Evolutionary conservation across 2,888 invertebrate species (phyloP), one percentile per base, ranked within the genome.

Genomic region (Notodonta ziczac): DNA sequence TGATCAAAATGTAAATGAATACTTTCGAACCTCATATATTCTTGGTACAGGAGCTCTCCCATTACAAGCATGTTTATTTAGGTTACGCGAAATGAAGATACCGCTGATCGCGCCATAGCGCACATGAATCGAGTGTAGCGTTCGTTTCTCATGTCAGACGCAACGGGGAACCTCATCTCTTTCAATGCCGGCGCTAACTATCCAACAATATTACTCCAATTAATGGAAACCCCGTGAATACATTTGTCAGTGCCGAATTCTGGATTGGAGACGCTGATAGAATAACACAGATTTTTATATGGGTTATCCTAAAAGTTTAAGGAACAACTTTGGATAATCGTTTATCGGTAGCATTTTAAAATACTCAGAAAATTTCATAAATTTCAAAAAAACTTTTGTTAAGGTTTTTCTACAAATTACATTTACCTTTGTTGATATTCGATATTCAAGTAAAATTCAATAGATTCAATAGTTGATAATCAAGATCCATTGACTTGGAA

Each of bases 181-280:
- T 71, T 69, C 61, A 58, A 58, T 63, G 53, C 63, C 72, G 60
- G 62, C 66, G 70, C 72, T 66, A 71, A 69, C 71, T 71, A 69
- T 64, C 60, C 61, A 69, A 74, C 71, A 71, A 67, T 73, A 77
- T 73, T 73, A 68, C 63, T 77, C 58, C 72, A 74, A 76, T 77
- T 77, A 50, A 50, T 50, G 40, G 56, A 61, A 55, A 56, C 53
- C 42, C 53, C 42, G 10, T 10, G 12, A 51, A 62, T 61, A 65
- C 63, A 70, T 67, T 74, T 65, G 64, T 69, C 62, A 59, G 68
- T 51, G 53, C 58, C 42, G 57, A 56, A 63, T 65, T 63, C 60
- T 67, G 32, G 61, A 51, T 61, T 56, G 35, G 56, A n/a, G 16
- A 52, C 60, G 32, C 39, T 51, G 51, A 50, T 35, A 62, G 60